These are phyloP conservation scores for Drosophila seguyi DNA, from an alignment of 1,140 invertebrate species.

Conservation along the genomic window DNA sequence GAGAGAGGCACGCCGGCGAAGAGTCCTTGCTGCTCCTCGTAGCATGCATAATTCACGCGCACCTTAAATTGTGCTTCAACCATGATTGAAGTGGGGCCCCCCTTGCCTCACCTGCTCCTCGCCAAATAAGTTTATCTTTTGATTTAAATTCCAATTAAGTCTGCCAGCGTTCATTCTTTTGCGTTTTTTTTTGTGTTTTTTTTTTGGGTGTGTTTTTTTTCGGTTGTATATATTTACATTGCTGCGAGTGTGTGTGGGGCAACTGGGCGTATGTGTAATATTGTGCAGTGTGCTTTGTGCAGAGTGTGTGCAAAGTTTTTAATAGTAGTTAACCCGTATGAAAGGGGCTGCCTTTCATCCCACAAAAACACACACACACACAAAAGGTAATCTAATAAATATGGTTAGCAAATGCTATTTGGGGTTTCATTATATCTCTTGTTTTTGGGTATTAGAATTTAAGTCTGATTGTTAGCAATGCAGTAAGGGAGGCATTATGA, in stretches of 20 bases:
- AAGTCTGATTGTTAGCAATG: neutral
- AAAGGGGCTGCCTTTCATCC: neutral
- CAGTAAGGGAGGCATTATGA: neutral
- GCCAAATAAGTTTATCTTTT: slow-evolving; percentile 51
- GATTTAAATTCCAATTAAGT: slow-evolving; percentile 54
- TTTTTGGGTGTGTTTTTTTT: too few species aligned
- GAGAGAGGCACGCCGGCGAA: neutral
- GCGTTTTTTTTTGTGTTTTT: too few species aligned
- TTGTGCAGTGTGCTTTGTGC: neutral
- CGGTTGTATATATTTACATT: slow-evolving; percentile 8
- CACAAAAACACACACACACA: neutral
- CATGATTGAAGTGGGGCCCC: slow-evolving; percentile 24
- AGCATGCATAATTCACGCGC: slow-evolving; percentile 70
- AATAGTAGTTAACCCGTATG: neutral
- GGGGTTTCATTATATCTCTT: neutral
- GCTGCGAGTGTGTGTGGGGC: neutral
- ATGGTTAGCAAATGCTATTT: neutral
- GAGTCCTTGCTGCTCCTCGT: slow-evolving; percentile 11
- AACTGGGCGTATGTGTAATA: slow-evolving; percentile 14
- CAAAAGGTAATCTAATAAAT: neutral
- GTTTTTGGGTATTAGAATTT: too few species aligned
- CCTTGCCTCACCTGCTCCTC: neutral
- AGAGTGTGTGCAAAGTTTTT: neutral
- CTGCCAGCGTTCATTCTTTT: slow-evolving; percentile 11
- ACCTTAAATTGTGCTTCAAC: slow-evolving; percentile 51